Evolutionary conservation across 2,888 invertebrate species (phyloP).

Genomic region (Bruchidius siliquastri): DNA sequence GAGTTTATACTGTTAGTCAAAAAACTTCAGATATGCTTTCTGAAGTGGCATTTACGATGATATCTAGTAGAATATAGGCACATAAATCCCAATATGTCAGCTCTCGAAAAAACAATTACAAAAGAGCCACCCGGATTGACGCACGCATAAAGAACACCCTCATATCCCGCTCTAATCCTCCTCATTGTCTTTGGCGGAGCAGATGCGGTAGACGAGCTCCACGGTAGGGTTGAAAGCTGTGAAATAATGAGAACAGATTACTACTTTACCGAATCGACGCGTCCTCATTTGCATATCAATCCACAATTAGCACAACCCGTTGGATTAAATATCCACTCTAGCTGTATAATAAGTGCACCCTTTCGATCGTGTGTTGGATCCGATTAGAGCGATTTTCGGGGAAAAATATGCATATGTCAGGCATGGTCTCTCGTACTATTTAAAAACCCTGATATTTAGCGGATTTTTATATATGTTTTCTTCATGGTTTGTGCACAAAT

Average conservation of each 20-base stretch:
- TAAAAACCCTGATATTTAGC: no score
- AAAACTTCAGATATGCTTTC: no score
- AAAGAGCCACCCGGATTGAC: neutral
- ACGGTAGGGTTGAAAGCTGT: slow-evolving; percentile 45
- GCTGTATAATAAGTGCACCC: slow-evolving; percentile 1
- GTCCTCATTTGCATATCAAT: slow-evolving; percentile 48
- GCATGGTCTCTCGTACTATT: no score
- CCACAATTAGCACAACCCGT: slow-evolving; percentile 47
- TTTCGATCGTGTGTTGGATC: neutral
- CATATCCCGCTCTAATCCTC: slow-evolving; percentile 28
- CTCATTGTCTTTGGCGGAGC: slow-evolving; percentile 37
- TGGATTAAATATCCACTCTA: slow-evolving; percentile 24
- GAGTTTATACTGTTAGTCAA: no score
- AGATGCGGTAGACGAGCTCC: slow-evolving; percentile 30
- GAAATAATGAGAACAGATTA: slow-evolving; percentile 48
- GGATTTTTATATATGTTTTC: no score
- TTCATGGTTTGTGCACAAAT: no score
- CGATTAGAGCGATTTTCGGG: slow-evolving; percentile 7
- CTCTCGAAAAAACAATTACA: neutral
- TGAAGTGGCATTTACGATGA: no score
- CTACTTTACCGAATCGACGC: slow-evolving; percentile 45
- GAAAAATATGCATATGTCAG: neutral
- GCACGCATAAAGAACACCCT: slow-evolving; percentile 20
- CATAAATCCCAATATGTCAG: neutral
- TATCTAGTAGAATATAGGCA: neutral